Evolutionary conservation across 2,888 invertebrate genomes (phyloP), one percentile per base, ranked within the genome.

Genomic region (Hypercompe scribonia): DNA sequence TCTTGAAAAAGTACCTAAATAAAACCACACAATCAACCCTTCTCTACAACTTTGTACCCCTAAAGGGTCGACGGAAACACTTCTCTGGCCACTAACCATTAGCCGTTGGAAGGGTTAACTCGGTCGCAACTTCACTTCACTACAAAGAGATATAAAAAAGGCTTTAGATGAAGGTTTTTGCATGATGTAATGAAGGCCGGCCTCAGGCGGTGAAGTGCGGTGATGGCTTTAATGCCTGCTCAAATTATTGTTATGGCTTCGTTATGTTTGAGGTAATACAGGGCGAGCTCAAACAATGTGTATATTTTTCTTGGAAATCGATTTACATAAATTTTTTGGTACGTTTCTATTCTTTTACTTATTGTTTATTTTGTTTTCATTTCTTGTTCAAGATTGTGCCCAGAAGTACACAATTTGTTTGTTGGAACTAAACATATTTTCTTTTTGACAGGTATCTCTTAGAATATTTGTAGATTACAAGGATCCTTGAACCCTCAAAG

Each of bases 21-120:
- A 75, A 72, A 70, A 72, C 75, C 71, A 33, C 70, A 72, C 72
- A 75, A 72, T 72, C 69, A 75, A 75, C 72, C 75, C 69, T 72
- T 65, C 18, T 24, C 68, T 64, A 72, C 72, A 80, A 79, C 74
- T 81, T 79, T 79, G 69, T 39, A 75, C 70, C 74, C 72, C 73
- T 73, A 73, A 81, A 79, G 75, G 78, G 78, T 75, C 76, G 73
- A 58, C 78, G 80, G 77, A 81, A 81, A 78, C 80, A 79, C 71
- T 79, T 73, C 79, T 33, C 74, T 77, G 72, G 75, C 79, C 76
- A 79, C 78, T 79, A 81, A 81, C 73, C 76, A 81, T 81, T 79
- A 81, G 76, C 75, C 68, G 76, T 81, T 79, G 72, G 78, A 75
- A 81, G 80, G 81, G 78, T 81, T 78, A 81, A 75, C 79, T 81